phyloP scores from a whole-genome alignment of 2,797 vertebrate species.

The Coendou prehensilis region DNA sequence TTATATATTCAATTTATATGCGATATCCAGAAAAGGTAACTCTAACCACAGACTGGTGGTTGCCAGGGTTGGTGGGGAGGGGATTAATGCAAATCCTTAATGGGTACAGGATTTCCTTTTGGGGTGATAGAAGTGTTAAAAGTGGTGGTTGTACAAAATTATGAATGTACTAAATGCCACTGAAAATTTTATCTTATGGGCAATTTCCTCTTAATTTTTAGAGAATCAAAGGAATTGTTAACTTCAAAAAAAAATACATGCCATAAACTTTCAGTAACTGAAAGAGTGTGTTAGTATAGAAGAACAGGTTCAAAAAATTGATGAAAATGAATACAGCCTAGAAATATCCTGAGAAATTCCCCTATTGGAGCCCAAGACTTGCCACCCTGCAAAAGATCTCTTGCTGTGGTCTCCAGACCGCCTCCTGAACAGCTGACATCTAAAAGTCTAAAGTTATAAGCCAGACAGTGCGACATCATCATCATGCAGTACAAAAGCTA shows the following conservation, averaged over 20 bases:
- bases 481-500: not conserved
- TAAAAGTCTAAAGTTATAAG: not conserved
- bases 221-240: constrained; percentile 45
- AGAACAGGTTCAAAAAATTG: not conserved
- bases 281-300: not conserved
- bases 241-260: not conserved
- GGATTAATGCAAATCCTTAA: not conserved
- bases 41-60: not conserved
- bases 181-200: not conserved
- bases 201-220: constrained; percentile 14
- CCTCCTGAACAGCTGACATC: not conserved
- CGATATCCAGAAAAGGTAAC: not conserved
- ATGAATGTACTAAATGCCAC: not conserved
- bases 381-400: too few species aligned
- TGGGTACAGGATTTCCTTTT: not conserved
- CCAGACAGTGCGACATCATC: too few species aligned
- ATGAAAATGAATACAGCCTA: not conserved
- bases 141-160: too few species aligned
- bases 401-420: not conserved
- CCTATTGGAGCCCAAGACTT: not conserved
- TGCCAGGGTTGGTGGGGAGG: not conserved
- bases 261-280: not conserved
- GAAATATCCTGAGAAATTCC: not conserved
- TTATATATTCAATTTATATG: not conserved
- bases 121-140: not conserved